A percentile compares a stretch with the other conserved stretches of the same genome.
Evolutionary conservation across 2,113 vertebrate species (phyloP).

Genomic region (Pitta sordida): DNA sequence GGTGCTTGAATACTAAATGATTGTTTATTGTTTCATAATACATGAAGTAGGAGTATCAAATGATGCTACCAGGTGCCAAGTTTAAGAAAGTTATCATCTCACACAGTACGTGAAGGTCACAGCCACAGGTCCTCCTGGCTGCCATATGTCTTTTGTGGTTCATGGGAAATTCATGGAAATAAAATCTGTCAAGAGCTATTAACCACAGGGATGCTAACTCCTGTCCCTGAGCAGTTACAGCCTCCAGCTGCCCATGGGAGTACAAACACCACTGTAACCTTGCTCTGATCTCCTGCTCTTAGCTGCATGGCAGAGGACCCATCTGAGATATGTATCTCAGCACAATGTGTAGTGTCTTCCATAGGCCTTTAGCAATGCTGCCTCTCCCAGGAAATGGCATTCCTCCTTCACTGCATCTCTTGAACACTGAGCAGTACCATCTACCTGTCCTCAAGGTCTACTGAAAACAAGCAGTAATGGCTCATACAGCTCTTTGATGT

Average conservation of each 20-base stretch:
- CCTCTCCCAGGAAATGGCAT: fast-evolving
- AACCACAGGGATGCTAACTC: not conserved
- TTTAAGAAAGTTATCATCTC: not conserved
- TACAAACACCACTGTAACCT: not conserved
- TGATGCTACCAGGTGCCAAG: not conserved
- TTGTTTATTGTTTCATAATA: slow-evolving; percentile 39
- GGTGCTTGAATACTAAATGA: not conserved
- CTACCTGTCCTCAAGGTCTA: not conserved
- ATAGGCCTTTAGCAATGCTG: not conserved
- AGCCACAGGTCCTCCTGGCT: not conserved
- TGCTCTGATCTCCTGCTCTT: not conserved
- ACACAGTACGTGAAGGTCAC: not conserved
- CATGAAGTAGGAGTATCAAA: slow-evolving; percentile 34
- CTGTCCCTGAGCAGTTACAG: not conserved
- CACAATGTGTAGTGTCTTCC: not conserved
- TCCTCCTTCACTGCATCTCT: not conserved
- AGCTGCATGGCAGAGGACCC: not conserved
- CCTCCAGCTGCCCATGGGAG: not conserved
- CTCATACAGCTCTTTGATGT: not conserved
- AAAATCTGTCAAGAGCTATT: not conserved
- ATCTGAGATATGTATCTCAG: not conserved
- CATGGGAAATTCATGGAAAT: not conserved
- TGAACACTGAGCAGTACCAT: not conserved
- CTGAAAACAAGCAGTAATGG: not conserved
- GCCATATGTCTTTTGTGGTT: not conserved